A percentile compares a stretch with the other conserved stretches of the same genome.
Conservation (phyloP, 2,113 vertebrate species). For the Dunckerocampus dactyliophorus region DNA sequence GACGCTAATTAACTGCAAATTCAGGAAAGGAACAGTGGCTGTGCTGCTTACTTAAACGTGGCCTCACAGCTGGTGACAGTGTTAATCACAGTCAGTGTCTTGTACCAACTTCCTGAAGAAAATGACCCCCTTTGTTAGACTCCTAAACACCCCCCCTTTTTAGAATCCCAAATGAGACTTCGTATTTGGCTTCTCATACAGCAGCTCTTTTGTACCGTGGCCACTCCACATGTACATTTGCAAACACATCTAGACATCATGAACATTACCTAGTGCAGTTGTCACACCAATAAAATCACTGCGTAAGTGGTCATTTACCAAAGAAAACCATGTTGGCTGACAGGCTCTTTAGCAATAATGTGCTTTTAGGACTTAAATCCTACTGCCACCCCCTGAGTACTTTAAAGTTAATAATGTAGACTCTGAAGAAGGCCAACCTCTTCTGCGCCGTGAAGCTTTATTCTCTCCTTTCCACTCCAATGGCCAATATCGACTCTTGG, state of each 20-base stretch:
- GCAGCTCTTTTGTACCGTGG: slow-evolving; percentile 33
- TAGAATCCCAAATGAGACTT: slow-evolving; percentile 53
- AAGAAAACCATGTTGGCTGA: slow-evolving; percentile 4
- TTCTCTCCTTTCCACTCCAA: slow-evolving; percentile 62
- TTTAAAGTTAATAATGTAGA: slow-evolving; percentile 25
- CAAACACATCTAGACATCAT: not conserved
- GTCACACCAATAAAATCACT: slow-evolving; percentile 1
- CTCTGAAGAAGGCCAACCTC: slow-evolving; percentile 24
- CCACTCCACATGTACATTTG: not conserved
- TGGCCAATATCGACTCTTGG: slow-evolving; percentile 58
- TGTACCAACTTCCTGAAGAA: slow-evolving; percentile 32
- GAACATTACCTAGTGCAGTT: not conserved
- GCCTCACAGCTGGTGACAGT: slow-evolving; percentile 27
- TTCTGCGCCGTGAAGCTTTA: slow-evolving; percentile 47
- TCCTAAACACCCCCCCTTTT: slow-evolving; percentile 17
- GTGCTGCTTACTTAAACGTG: slow-evolving; percentile 29
- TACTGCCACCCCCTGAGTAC: not conserved
- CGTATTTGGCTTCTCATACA: slow-evolving; percentile 41
- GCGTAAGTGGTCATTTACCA: slow-evolving; percentile 6
- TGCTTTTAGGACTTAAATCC: not conserved
- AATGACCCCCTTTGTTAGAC: slow-evolving; percentile 29
- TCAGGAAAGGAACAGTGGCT: slow-evolving; percentile 17
- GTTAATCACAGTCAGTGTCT: slow-evolving; percentile 63
- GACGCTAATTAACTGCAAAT: slow-evolving; percentile 45
- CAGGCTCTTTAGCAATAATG: slow-evolving; percentile 1